A percentile compares a stretch with the other conserved stretches of the same genome.
phyloP scores from a whole-genome alignment of 2,113 vertebrate species.

The Nesoenas mayeri region DNA sequence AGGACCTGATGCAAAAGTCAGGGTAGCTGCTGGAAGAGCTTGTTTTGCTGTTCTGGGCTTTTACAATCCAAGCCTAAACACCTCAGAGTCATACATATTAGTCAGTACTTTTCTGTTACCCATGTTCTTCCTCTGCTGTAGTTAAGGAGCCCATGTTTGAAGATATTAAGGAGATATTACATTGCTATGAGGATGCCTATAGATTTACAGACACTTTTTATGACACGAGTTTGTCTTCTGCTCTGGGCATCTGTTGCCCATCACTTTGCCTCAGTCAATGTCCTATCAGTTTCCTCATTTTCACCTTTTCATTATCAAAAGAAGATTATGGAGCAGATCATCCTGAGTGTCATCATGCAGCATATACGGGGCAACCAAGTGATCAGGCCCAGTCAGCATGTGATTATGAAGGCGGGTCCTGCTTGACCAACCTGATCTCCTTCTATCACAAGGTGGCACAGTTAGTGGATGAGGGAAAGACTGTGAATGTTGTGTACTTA shows the following conservation, averaged over 20 bases:
- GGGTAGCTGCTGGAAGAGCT: background rate
- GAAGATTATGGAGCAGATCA: too few relatives aligned
- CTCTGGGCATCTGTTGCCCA: background rate
- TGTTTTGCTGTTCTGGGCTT: background rate
- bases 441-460: too few relatives aligned
- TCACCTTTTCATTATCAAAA: too few relatives aligned
- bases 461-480: too few relatives aligned
- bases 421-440: too few relatives aligned
- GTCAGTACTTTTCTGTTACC: background rate
- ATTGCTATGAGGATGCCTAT: background rate
- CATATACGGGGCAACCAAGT: too few relatives aligned
- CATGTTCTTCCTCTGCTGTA: background rate
- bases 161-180: background rate
- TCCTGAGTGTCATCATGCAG: too few relatives aligned
- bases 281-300: background rate
- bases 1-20: background rate
- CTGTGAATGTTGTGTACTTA: too few relatives aligned
- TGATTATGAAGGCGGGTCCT: too few relatives aligned
- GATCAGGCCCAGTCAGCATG: too few relatives aligned
- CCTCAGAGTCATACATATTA: background rate
- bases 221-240: background rate
- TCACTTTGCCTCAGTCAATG: background rate
- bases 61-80: background rate
- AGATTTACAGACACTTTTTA: background rate
- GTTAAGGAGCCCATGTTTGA: background rate